phyloP scores from a whole-genome alignment of 1,140 invertebrate genomes.

The Hyposmocoma kahamanoa region DNA sequence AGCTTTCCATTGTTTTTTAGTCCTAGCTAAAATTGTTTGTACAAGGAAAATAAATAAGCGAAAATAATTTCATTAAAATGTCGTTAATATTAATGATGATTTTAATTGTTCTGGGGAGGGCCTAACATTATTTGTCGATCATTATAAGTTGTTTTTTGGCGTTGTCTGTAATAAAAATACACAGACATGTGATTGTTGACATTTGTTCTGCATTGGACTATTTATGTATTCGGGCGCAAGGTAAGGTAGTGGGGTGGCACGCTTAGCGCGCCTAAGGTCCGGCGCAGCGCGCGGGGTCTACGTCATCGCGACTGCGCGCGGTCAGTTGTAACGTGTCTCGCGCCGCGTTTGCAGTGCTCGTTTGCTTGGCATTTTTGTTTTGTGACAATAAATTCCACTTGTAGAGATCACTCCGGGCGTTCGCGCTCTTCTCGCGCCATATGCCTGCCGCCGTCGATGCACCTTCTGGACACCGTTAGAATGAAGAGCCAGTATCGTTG shows the following conservation, averaged over 20 bases:
- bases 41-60: no score
- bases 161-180: no score
- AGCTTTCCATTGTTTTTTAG: no score
- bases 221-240: slow-evolving; percentile 16
- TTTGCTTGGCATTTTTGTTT: slow-evolving; percentile 28
- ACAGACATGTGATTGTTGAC: no score
- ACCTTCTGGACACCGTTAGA: slow-evolving; percentile 65
- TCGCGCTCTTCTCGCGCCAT: slow-evolving; percentile 58
- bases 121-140: no score
- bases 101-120: no score
- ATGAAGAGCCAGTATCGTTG: slow-evolving; percentile 86
- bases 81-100: no score
- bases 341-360: slow-evolving; percentile 50
- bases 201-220: no score
- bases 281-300: slow-evolving; percentile 12
- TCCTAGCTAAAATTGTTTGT: no score
- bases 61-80: no score
- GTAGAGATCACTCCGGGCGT: slow-evolving; percentile 51
- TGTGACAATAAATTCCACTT: slow-evolving; percentile 67
- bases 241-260: slow-evolving; percentile 34
- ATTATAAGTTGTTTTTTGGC: no score
- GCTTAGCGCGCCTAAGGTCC: no score
- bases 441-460: slow-evolving; percentile 67
- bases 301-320: slow-evolving; percentile 34
- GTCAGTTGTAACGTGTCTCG: slow-evolving; percentile 45